Evolutionary conservation across 2,888 invertebrate genomes (phyloP).

Genomic region (Heliconius sara): DNA sequence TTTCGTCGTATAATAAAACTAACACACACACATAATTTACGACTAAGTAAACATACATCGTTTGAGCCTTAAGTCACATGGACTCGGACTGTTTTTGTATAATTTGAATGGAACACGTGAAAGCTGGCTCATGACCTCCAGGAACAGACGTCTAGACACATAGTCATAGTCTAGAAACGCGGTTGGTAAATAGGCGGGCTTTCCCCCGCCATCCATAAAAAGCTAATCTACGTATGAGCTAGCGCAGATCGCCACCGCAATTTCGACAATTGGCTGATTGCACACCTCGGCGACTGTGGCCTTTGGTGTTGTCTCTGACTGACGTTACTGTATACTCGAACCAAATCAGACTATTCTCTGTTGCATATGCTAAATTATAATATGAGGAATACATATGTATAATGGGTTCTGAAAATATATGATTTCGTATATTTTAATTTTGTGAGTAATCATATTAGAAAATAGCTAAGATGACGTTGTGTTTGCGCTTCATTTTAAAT

Average conservation of each 20-base stretch:
- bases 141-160: slow-evolving; percentile 79
- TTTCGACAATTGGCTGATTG: slow-evolving; percentile 40
- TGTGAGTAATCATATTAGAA: too few relatives aligned
- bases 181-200: slow-evolving; percentile 69
- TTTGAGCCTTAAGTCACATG: slow-evolving; percentile 33
- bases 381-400: not conserved
- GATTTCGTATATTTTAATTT: too few relatives aligned
- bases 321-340: not conserved
- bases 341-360: not conserved
- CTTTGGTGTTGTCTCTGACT: not conserved
- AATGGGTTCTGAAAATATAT: not conserved
- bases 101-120: slow-evolving; percentile 71
- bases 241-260: slow-evolving; percentile 57
- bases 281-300: slow-evolving; percentile 13
- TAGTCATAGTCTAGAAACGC: slow-evolving; percentile 78
- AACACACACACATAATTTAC: slow-evolving; percentile 6
- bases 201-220: slow-evolving; percentile 63
- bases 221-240: slow-evolving; percentile 54
- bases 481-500: not conserved
- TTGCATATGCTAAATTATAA: not conserved
- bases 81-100: slow-evolving; percentile 49
- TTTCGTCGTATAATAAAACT: slow-evolving; percentile 13
- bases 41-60: slow-evolving; percentile 21
- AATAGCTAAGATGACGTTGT: not conserved
- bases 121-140: slow-evolving; percentile 77